Conservation (phyloP, 2,113 vertebrate genomes). For the Syngnathus floridae region DNA sequence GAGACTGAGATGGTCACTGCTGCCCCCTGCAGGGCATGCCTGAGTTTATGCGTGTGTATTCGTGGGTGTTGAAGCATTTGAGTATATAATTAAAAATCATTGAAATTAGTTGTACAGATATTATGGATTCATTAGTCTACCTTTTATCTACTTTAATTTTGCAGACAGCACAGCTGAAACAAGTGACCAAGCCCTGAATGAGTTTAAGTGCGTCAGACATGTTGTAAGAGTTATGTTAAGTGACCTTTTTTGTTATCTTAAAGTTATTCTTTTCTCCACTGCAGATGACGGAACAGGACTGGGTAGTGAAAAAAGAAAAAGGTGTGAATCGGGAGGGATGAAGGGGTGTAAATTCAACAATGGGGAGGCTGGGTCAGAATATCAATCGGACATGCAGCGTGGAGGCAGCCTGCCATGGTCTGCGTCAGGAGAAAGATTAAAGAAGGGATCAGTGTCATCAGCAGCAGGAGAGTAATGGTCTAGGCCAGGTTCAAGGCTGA, state of each 20-base stretch:
- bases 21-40: conserved; percentile 66
- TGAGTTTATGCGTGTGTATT: conserved; percentile 9
- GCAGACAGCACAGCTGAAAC: conserved; percentile 11
- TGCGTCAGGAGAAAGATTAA: conserved; percentile 70
- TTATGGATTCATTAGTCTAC: neutral
- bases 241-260: conserved; percentile 29
- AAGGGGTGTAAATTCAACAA: conserved; percentile 59
- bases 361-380: conserved; percentile 59
- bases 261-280: conserved; percentile 42
- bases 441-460: conserved; percentile 72
- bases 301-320: conserved; percentile 22
- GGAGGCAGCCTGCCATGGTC: conserved; percentile 60
- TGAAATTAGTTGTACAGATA: neutral
- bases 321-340: conserved; percentile 14
- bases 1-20: conserved; percentile 59
- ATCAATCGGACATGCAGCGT: conserved; percentile 64
- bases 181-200: conserved; percentile 25
- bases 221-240: conserved; percentile 17
- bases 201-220: conserved; percentile 17
- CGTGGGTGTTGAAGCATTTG: neutral
- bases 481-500: conserved; percentile 72
- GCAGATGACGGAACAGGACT: conserved; percentile 35
- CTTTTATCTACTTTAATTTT: conserved; percentile 20
- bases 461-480: conserved; percentile 71
- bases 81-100: conserved; percentile 13